phyloP scores from a whole-genome alignment of 2,113 vertebrate genomes.

The Trichechus manatus region DNA sequence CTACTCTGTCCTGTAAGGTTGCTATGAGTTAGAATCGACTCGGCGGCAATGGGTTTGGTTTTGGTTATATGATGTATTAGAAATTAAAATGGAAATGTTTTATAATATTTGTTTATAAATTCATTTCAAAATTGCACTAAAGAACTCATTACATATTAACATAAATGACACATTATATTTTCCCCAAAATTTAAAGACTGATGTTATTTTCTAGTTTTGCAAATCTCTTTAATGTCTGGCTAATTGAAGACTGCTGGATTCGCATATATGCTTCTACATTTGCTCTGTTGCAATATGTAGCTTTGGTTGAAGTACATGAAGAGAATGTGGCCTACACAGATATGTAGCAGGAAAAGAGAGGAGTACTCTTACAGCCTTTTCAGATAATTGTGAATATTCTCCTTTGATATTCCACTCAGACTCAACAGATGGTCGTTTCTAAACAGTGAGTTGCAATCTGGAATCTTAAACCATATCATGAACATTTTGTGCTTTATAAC shows the following conservation, averaged over 20 bases:
- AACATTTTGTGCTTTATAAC: neutral
- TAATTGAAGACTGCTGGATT: neutral
- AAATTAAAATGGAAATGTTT: conserved; percentile 33
- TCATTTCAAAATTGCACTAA: conserved; percentile 23
- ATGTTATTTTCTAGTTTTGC: neutral
- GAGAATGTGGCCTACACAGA: neutral
- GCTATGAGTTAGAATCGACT: no score
- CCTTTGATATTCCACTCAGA: neutral
- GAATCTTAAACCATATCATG: neutral
- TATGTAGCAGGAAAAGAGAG: neutral
- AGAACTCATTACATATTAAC: neutral
- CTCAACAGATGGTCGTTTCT: neutral
- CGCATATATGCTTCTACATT: neutral
- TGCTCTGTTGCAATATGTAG: neutral
- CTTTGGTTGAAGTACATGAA: neutral
- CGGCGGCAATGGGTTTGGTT: no score
- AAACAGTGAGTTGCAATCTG: neutral
- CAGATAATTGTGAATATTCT: neutral
- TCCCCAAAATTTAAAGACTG: neutral
- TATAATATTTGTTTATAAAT: neutral
- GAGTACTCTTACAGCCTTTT: neutral
- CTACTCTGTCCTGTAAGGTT: no score
- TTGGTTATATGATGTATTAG: neutral
- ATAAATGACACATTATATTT: conserved; percentile 37
- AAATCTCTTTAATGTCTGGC: neutral